Conservation (phyloP, 2,113 vertebrate genomes). For the Euleptes europaea region DNA sequence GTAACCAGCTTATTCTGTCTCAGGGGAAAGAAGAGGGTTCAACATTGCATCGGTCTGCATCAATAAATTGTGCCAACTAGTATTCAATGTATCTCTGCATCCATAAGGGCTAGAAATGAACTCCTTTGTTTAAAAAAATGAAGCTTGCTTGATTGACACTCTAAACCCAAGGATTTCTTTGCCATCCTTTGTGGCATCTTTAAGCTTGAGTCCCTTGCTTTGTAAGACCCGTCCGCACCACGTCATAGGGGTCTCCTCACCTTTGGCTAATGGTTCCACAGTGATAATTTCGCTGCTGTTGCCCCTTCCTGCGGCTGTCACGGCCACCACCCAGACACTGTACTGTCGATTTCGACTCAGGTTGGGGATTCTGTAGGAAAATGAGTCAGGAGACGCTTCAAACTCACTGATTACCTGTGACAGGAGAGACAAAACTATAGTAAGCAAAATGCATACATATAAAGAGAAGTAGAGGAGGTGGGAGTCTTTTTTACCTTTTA, state of each 20-base stretch:
- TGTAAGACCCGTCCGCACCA: not conserved
- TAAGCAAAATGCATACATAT: constrained; percentile 25
- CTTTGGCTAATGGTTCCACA: constrained; percentile 93
- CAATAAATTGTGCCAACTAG: not conserved
- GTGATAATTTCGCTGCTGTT: constrained; percentile 97
- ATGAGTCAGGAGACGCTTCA: constrained; percentile 93
- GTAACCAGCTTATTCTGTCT: not conserved
- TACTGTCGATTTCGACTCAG: constrained; percentile 93
- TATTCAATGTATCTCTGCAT: not conserved
- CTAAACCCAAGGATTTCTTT: not conserved
- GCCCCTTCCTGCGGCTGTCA: constrained; percentile 94
- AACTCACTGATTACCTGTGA: constrained; percentile 98
- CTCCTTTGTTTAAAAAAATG: not conserved
- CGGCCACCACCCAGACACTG: constrained; percentile 97
- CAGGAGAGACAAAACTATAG: constrained; percentile 70
- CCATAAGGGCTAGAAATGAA: not conserved
- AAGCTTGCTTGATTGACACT: not conserved
- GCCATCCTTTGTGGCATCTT: not conserved
- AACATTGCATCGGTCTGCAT: not conserved
- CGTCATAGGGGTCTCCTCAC: constrained; percentile 63
- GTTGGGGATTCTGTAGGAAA: constrained; percentile 95
- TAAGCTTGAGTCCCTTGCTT: not conserved
- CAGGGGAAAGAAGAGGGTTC: not conserved
- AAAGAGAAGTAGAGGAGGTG: constrained; percentile 3
- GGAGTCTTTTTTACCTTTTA: not conserved